Percentiles rank a stretch among this genome's conserved stretches.
Conservation (phyloP, 2,113 vertebrate genomes). For the Tragelaphus imberbis region DNA sequence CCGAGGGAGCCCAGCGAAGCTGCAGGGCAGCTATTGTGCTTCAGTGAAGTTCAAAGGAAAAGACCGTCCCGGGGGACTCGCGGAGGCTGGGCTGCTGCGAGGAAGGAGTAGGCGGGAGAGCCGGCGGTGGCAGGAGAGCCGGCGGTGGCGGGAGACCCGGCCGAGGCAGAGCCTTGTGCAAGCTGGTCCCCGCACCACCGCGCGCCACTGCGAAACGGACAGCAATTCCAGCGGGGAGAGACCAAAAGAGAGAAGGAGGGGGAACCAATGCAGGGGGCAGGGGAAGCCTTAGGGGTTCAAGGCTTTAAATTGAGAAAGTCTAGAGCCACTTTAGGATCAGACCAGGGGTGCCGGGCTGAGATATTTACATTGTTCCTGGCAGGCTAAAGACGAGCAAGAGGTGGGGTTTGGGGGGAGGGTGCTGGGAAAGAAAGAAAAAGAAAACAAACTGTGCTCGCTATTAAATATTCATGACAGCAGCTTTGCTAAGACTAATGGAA, state of each 20-base stretch:
- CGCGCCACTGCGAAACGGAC: rapidly evolving
- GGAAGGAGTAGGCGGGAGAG: background rate
- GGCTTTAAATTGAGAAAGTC: background rate
- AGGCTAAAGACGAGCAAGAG: background rate
- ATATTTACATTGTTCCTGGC: slow-evolving; percentile 45
- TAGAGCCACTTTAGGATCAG: rapidly evolving
- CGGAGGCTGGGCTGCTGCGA: background rate
- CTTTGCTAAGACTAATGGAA: slow-evolving; percentile 69
- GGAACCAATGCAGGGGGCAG: rapidly evolving
- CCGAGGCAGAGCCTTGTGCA: background rate
- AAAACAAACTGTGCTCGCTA: slow-evolving; percentile 67
- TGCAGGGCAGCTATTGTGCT: slow-evolving; percentile 64
- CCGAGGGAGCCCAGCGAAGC: background rate
- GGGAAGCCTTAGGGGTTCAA: background rate
- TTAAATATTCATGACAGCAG: slow-evolving; percentile 81
- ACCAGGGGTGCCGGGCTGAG: background rate
- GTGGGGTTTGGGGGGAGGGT: background rate
- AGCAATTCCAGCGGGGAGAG: background rate
- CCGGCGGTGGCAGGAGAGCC: too few species aligned
- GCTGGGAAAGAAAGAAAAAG: slow-evolving; percentile 59
- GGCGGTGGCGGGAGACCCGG: rapidly evolving
- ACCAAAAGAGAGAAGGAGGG: background rate
- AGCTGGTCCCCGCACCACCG: background rate
- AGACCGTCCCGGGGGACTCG: background rate
- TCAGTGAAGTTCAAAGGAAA: slow-evolving; percentile 76